A percentile compares a stretch with the other conserved stretches of the same genome.
These are phyloP conservation scores for Anticlea derivata DNA, from an alignment of 2,888 invertebrate genomes.

Conservation along the genomic window DNA sequence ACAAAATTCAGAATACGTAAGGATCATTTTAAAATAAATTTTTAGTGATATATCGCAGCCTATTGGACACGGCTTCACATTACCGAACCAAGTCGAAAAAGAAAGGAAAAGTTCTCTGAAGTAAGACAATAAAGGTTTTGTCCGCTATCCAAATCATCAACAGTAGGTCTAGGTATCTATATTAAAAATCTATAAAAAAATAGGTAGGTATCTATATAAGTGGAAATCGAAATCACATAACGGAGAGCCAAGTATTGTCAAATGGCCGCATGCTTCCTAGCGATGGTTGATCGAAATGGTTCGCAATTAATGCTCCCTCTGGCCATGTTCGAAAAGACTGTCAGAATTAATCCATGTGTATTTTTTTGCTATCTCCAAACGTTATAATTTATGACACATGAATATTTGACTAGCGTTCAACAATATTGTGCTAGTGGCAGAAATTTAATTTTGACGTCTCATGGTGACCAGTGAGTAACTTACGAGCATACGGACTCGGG, in stretches of 20 bases:
- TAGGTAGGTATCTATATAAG: constrained; percentile 1
- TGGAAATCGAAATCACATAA: constrained; percentile 8
- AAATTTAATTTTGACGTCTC: too few species aligned
- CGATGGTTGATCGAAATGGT: neutral
- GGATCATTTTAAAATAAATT: too few species aligned
- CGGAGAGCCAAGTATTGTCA: neutral
- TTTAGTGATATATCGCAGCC: too few species aligned
- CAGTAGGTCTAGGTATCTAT: too few species aligned
- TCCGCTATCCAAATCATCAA: neutral
- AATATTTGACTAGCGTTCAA: neutral
- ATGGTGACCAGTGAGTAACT: too few species aligned
- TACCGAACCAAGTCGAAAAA: too few species aligned
- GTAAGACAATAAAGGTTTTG: neutral
- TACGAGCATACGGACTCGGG: too few species aligned
- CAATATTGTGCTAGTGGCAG: too few species aligned
- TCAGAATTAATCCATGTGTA: neutral
- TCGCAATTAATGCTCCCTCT: neutral
- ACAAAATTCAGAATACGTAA: too few species aligned
- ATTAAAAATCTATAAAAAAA: too few species aligned
- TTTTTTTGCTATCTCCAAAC: neutral
- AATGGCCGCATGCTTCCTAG: constrained; percentile 10
- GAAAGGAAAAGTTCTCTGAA: too few species aligned
- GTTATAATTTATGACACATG: neutral
- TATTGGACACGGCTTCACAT: too few species aligned
- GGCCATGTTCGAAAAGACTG: constrained; percentile 8